These are phyloP conservation scores for Echinarachnius parma DNA, from an alignment of 53 echinoderm and acorn worm genomes.

Conservation along the genomic window DNA sequence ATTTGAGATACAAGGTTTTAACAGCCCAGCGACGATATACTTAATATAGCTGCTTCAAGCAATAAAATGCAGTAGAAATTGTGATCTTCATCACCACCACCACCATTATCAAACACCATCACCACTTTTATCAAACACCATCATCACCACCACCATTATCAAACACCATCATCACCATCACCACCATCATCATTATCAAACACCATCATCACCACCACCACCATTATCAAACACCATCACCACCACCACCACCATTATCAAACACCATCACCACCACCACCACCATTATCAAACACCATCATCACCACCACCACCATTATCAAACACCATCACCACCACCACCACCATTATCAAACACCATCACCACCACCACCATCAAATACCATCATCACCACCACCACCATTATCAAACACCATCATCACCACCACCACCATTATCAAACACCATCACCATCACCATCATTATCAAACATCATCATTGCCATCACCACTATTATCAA, in stretches of 20 bases:
- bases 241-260: neutral
- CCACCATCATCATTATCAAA: neutral
- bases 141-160: neutral
- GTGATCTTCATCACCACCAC: too few relatives aligned
- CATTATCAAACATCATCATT: neutral
- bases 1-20: too few relatives aligned
- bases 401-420: neutral
- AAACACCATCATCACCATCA: neutral
- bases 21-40: too few relatives aligned
- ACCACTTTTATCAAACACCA: too few relatives aligned
- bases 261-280: neutral
- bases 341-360: neutral
- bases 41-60: too few relatives aligned
- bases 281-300: neutral
- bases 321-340: neutral
- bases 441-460: neutral
- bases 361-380: neutral
- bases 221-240: neutral
- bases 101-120: too few relatives aligned
- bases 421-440: neutral
- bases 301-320: neutral
- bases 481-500: too few relatives aligned
- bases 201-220: neutral
- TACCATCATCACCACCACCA: neutral
- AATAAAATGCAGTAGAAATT: too few relatives aligned